phyloP scores from a whole-genome alignment of 2,113 vertebrate genomes.

The Psittacula cyanocephala region DNA sequence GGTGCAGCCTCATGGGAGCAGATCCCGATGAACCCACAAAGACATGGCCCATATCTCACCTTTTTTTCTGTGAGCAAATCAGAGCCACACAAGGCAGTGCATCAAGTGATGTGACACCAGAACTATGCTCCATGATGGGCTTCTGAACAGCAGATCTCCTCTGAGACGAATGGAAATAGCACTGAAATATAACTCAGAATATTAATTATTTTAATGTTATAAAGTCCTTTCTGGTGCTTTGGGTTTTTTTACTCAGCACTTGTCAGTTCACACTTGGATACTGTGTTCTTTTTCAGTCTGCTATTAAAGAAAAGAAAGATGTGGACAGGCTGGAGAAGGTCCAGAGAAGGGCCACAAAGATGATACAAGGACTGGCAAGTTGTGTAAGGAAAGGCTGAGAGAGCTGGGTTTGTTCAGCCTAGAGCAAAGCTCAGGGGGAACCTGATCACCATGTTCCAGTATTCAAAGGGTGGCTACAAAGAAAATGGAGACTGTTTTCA shows the following conservation, averaged over 20 bases:
- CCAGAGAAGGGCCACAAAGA: background rate
- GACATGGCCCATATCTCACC: too few relatives aligned
- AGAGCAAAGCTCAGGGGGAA: background rate
- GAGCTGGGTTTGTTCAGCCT: background rate
- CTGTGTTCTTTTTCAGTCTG: background rate
- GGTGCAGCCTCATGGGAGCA: background rate
- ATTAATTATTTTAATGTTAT: background rate
- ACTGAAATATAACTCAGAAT: background rate
- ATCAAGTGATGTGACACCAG: background rate
- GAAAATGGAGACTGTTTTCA: background rate
- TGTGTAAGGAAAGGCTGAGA: background rate
- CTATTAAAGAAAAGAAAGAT: background rate
- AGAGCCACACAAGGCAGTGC: background rate
- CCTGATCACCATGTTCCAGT: background rate
- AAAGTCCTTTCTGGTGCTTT: background rate
- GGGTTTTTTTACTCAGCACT: background rate
- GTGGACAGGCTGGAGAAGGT: background rate
- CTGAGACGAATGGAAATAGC: background rate
- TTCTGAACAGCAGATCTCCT: background rate
- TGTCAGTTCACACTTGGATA: background rate
- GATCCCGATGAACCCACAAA: background rate
- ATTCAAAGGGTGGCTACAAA: background rate
- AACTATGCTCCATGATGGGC: rapidly evolving
- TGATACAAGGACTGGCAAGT: background rate
- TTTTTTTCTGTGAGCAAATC: background rate